Base-by-base conservation (phyloP, 2,888 invertebrate genomes). In the Nephrocerus scutellatus region DNA sequence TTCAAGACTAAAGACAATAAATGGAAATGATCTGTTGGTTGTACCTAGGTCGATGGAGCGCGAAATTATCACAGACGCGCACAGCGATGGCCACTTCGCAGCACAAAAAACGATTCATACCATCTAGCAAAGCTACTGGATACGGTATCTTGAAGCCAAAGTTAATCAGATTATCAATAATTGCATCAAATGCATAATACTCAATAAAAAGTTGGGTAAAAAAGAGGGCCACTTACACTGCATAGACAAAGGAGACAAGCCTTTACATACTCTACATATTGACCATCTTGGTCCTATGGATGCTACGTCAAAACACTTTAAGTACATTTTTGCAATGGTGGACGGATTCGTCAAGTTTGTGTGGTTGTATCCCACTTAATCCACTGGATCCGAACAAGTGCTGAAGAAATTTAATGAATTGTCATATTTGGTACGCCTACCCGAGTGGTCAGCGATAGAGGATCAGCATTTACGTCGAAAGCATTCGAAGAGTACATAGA, bases 221-320 rank as follows among this genome's bases (percentile, higher is more conserved):
- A 47, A 59, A 24, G 56, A 61, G 43, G 62, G 61, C 14, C 50
- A 46, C 10, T 41, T 63, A 16, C 30, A 60, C 26, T 49, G 53
- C 0, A 53, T 64, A 1, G 48, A 52, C 8, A 63, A 64, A 25
- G 59, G 47, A 8, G 50, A 45, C 2, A 19, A 24, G 2, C 62
- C 61, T 6, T 59, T 44, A 4, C 16, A 25, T 5, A 45, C 44
- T 2, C 22, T 44, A 3, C 43, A 44, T 29, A n/a, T 40, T 9
- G 44, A 47, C n/a, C 43, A 45, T 19, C 25, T 44, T 5, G 44
- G 47, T 2, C 43, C 36, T 2, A 41, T 47, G 41, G 39, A 43
- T 15, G 19, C 37, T 10, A 42, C 42, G 4, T 28, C 29, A 5
- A 54, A 21, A 57, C 56, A 1, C 49, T 51, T 13, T 56, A 39